Conservation (phyloP, 2,797 vertebrate species). For the Lutra lutra region DNA sequence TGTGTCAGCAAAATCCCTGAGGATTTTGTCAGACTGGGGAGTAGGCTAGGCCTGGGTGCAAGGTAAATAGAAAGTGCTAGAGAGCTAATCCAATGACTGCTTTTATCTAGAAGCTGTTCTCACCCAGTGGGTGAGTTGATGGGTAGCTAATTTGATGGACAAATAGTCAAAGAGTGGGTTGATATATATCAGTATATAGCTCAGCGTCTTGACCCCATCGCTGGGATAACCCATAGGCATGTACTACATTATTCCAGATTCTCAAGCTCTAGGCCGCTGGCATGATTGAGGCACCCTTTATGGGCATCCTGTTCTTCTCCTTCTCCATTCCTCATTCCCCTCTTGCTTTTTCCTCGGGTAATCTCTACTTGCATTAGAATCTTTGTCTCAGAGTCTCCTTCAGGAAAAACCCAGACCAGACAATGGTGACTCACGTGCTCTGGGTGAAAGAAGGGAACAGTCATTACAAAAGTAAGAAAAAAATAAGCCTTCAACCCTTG, state of each 20-base stretch:
- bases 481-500: not conserved
- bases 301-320: not conserved
- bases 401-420: not conserved
- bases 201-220: not conserved
- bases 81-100: not conserved
- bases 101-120: not conserved
- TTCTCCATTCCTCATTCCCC: not conserved
- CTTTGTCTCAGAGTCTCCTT: conserved; percentile 9
- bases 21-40: not conserved
- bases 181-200: not conserved
- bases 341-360: not conserved
- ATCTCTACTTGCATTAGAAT: not conserved
- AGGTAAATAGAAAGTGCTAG: not conserved
- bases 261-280: not conserved
- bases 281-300: not conserved
- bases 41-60: not conserved
- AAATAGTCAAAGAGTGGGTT: conserved; percentile 38
- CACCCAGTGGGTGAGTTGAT: not conserved
- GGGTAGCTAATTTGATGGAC: not conserved
- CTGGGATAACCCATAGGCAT: not conserved
- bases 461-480: conserved; percentile 47
- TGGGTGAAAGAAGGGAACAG: not conserved
- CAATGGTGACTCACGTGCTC: not conserved
- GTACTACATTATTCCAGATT: not conserved
- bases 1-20: not conserved